Conservation (phyloP, 2,888 invertebrate genomes). For the Portevinia maculata region DNA sequence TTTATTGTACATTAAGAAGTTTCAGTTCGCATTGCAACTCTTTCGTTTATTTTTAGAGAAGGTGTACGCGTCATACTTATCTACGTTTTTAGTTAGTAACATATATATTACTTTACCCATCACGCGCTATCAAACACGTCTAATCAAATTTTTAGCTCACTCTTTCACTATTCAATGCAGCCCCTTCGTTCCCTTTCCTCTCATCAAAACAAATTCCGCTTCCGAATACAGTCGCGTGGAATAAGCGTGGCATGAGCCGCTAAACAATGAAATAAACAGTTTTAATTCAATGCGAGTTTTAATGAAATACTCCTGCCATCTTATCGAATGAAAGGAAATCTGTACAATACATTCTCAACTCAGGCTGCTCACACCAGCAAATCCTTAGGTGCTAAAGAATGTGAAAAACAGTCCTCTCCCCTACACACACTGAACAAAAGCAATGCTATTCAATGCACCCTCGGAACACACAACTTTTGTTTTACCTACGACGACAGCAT, state of each 20-base stretch:
- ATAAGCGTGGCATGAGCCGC: constrained; percentile 76
- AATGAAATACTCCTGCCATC: constrained; percentile 60
- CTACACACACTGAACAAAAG: constrained; percentile 58
- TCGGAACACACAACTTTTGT: constrained; percentile 33
- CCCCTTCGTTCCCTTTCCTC: background rate
- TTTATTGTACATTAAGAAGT: too few species aligned
- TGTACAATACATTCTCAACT: constrained; percentile 40
- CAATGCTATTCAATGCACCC: constrained; percentile 64
- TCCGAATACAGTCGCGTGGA: constrained; percentile 75
- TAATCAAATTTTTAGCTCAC: too few species aligned
- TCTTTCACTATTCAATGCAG: background rate
- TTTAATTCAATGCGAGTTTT: constrained; percentile 62
- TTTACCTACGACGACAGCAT: constrained; percentile 41
- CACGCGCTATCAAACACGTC: too few species aligned
- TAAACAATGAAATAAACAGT: constrained; percentile 71
- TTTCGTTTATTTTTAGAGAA: too few species aligned
- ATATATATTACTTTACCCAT: too few species aligned
- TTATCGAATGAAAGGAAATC: constrained; percentile 51
- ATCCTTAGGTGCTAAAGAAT: constrained; percentile 63
- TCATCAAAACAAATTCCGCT: constrained; percentile 25
- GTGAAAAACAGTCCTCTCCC: constrained; percentile 45
- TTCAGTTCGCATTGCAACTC: too few species aligned
- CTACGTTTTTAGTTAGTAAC: too few species aligned
- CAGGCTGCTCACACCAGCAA: constrained; percentile 37
- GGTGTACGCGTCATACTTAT: too few species aligned